Evolutionary conservation across 2,797 vertebrate species (phyloP), one percentile per base, ranked within the genome.

Genomic region (Gambelia wislizenii): DNA sequence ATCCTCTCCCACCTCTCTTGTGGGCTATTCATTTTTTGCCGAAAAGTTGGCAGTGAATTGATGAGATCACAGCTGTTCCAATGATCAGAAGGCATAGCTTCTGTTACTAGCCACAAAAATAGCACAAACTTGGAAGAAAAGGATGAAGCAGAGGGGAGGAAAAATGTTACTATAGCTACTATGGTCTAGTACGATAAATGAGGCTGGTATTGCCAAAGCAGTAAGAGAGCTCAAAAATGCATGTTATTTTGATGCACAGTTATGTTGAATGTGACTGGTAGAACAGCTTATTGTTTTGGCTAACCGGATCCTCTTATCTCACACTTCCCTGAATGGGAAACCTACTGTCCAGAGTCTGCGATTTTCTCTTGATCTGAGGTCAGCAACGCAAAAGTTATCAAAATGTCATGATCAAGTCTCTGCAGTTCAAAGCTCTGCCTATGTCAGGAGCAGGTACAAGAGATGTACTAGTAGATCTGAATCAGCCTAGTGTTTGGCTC

Each of bases 111-210:
- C 2, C 72, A 83, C 52, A 78, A 90, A 78, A 72, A 72, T 30
- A 61, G 89, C 59, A 87, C 9, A 39, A 14, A 47, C 9, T 39
- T 7, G 30, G 59, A 27, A 4, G 8, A 18, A 39, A 36, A 30
- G 61, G 20, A 61, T 18, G 76, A 89, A 56, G 27, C n/a, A 22
- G 44, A 83, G 16, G 42, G 52, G 75, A 81, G 2, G 67, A n/a
- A 87, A 59, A 72, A 70, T 9, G 76, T 87, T 84, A 33, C 67
- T n/a, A 54, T 87, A 78, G 86, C 82, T 90, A 84, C 89, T 42
- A 33, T 33, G 52, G 61, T 42, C 33, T 59, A 69, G 36, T 70
- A 42, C 16, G 14, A 33, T 44, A 72, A 85, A 30, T n/a, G 49
- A 72, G 59, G 52, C 76, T 79, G 47, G 49, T 36, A 25, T 64